A percentile compares a stretch with the other conserved stretches of the same genome.
Conservation (phyloP, 2,888 invertebrate species). For the Tachystola acroxantha region DNA sequence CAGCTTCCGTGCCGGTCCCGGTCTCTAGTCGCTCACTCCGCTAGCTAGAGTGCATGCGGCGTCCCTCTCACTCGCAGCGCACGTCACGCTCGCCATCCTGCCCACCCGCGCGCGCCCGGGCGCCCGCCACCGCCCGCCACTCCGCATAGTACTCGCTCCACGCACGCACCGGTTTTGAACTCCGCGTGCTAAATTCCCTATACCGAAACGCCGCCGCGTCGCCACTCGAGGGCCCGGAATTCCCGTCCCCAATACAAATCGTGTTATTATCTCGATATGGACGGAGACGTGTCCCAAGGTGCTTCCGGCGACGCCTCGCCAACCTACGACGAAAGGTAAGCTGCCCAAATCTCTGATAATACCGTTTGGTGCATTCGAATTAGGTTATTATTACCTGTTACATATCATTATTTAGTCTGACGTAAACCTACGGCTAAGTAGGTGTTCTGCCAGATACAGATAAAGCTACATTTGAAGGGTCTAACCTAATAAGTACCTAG, state of each 20-base stretch:
- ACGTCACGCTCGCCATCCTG: conserved; percentile 15
- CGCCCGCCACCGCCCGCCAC: conserved; percentile 23
- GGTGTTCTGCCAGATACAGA: too few species aligned
- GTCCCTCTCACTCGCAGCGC: too few species aligned
- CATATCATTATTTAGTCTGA: too few species aligned
- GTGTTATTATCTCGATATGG: conserved; percentile 36
- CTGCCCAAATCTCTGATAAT: conserved; percentile 6
- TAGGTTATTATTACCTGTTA: too few species aligned
- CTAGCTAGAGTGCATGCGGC: conserved; percentile 27
- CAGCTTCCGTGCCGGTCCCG: conserved; percentile 41
- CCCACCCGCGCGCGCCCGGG: conserved; percentile 13
- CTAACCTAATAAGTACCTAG: too few species aligned
- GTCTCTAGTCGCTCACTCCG: conserved; percentile 36
- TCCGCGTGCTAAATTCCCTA: conserved; percentile 38
- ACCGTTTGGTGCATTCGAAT: not conserved
- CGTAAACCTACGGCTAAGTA: too few species aligned
- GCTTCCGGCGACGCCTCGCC: conserved; percentile 58
- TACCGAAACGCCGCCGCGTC: conserved; percentile 30
- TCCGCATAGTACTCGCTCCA: conserved; percentile 36
- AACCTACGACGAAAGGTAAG: conserved; percentile 63
- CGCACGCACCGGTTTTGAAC: conserved; percentile 41
- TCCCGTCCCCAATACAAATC: conserved; percentile 20
- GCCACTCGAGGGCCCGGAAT: conserved; percentile 26
- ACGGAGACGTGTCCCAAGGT: conserved; percentile 56
- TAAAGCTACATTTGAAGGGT: too few species aligned